phyloP scores from a whole-genome alignment of 2,888 invertebrate genomes.

The Chrysodeixis includens region DNA sequence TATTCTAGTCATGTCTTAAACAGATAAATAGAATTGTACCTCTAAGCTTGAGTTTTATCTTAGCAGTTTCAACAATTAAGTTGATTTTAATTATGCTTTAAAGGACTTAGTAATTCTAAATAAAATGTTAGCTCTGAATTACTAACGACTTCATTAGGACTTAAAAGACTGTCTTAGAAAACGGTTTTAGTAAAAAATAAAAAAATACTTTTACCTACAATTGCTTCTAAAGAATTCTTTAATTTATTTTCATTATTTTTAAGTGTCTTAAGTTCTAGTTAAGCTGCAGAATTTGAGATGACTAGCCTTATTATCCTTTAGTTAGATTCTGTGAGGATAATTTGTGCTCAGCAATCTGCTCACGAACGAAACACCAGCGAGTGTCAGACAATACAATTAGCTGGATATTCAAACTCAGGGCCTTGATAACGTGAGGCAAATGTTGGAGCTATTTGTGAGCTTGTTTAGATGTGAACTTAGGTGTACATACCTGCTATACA shows the following conservation, averaged over 20 bases:
- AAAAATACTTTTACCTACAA: background rate
- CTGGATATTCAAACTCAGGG: conserved; percentile 24
- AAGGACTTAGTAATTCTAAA: too few relatives aligned
- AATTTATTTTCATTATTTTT: too few relatives aligned
- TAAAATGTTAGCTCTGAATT: background rate
- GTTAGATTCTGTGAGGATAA: background rate
- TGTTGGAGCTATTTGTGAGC: too few relatives aligned
- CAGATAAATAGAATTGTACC: too few relatives aligned
- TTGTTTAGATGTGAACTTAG: background rate
- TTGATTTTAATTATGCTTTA: too few relatives aligned
- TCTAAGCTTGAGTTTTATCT: too few relatives aligned
- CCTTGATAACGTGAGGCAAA: background rate
- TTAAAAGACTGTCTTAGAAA: background rate
- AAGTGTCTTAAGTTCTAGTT: background rate
- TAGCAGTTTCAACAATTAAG: too few relatives aligned
- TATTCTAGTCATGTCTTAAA: too few relatives aligned
- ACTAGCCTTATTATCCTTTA: background rate
- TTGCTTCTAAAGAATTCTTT: background rate
- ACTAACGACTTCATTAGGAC: background rate
- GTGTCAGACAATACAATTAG: conserved; percentile 14
- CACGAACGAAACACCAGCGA: background rate
- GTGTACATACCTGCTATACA: background rate
- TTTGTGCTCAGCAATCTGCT: background rate
- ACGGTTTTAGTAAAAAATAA: background rate
- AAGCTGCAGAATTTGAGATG: background rate